A percentile compares a stretch with the other conserved stretches of the same genome.
phyloP scores from a whole-genome alignment of 2,888 invertebrate species.

The Bellardia pandia region DNA sequence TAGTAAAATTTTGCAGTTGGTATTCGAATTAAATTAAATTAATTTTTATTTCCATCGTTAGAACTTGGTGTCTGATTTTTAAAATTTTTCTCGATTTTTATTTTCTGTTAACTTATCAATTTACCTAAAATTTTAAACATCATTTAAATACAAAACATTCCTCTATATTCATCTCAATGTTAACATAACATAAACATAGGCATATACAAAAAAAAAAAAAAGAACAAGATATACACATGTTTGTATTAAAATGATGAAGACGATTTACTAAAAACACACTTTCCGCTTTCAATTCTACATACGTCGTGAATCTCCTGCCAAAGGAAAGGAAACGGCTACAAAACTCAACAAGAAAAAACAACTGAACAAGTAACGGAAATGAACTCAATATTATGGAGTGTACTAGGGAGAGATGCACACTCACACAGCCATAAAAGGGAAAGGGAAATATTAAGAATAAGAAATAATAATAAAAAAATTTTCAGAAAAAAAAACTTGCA shows the following conservation, averaged over 20 bases:
- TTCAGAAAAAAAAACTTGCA: not conserved
- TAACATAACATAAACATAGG: conserved; percentile 3
- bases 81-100: too few species aligned
- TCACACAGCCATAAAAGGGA: conserved; percentile 20
- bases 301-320: conserved; percentile 26
- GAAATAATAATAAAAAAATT: conserved; percentile 38
- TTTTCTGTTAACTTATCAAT: not conserved
- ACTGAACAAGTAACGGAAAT: conserved; percentile 71
- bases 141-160: not conserved
- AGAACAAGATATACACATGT: not conserved
- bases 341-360: conserved; percentile 27
- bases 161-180: not conserved
- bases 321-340: conserved; percentile 56
- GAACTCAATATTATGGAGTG: conserved; percentile 67
- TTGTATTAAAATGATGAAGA: conserved; percentile 55
- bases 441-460: conserved; percentile 48
- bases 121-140: not conserved
- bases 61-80: too few species aligned
- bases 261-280: conserved; percentile 57
- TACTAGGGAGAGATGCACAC: not conserved
- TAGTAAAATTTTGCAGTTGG: too few species aligned
- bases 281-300: conserved; percentile 60
- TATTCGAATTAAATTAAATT: too few species aligned
- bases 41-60: too few species aligned
- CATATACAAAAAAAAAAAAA: not conserved